Percentiles rank a stretch among this genome's conserved stretches.
phyloP scores from a whole-genome alignment of 2,797 vertebrate species.

The Hemitrygon akajei region DNA sequence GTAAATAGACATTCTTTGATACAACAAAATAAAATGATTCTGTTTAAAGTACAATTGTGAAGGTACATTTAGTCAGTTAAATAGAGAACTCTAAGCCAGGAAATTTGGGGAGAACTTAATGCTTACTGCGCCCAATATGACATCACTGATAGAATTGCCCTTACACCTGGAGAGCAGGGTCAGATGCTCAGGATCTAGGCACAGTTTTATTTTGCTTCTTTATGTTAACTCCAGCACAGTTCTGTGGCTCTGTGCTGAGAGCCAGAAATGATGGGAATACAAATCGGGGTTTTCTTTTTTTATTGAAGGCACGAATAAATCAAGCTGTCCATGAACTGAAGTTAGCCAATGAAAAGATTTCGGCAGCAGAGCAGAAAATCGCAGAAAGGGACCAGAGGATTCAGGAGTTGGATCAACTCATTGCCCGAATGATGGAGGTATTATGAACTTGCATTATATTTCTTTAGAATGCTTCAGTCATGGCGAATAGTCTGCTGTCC shows the following conservation, averaged over 20 bases:
- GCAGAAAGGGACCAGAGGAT: slow-evolving; percentile 83
- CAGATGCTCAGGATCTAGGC: neutral
- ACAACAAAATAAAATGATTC: neutral
- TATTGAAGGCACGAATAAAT: slow-evolving; percentile 73
- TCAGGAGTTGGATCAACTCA: slow-evolving; percentile 76
- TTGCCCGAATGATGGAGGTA: slow-evolving; percentile 85
- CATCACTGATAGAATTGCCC: neutral
- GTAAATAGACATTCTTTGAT: neutral
- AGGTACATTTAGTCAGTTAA: neutral
- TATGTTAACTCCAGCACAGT: neutral
- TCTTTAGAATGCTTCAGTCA: neutral
- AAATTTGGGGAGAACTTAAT: neutral
- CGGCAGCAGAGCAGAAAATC: slow-evolving; percentile 70
- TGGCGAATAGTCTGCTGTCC: neutral
- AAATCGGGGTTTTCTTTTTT: neutral
- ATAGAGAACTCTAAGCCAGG: neutral
- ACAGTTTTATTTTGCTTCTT: neutral
- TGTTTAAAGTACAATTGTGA: neutral
- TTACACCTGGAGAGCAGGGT: neutral
- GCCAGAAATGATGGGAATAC: neutral
- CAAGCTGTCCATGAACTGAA: slow-evolving; percentile 80
- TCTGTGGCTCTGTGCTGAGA: neutral
- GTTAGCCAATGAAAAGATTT: slow-evolving; percentile 77
- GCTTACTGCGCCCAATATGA: neutral
- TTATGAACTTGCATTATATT: neutral